Evolutionary conservation across 2,888 invertebrate genomes (phyloP).

Genomic region (Chamaedrilus cognettii): DNA sequence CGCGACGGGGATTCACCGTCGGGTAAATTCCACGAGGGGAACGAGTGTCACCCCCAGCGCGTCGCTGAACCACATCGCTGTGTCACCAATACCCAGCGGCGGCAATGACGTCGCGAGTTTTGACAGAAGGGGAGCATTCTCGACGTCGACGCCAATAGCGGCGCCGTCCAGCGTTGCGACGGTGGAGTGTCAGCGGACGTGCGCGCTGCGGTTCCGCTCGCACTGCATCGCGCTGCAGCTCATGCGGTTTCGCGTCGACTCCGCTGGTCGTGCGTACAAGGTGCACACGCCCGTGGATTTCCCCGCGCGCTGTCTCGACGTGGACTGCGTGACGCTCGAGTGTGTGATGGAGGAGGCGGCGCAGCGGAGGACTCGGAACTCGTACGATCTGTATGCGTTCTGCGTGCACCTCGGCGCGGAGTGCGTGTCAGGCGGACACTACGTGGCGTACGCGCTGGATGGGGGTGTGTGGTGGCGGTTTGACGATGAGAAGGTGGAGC

Average conservation of each 20-base stretch:
- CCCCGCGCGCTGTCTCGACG: background rate
- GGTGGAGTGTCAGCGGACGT: background rate
- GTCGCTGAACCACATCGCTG: background rate
- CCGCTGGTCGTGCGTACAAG: background rate
- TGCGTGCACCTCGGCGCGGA: background rate
- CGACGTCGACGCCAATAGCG: background rate
- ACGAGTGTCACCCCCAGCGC: no score
- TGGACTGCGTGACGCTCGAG: background rate
- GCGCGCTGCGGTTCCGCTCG: background rate
- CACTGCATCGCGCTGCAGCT: constrained; percentile 1
- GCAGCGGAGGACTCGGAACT: background rate
- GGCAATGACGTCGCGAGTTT: background rate
- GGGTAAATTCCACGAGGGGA: no score
- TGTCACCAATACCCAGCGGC: background rate
- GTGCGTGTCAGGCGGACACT: background rate
- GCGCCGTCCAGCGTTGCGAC: background rate
- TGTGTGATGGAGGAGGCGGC: background rate
- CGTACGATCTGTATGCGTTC: background rate
- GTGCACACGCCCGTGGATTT: background rate
- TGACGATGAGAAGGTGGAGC: background rate
- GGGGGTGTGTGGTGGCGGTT: background rate
- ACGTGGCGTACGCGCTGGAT: background rate
- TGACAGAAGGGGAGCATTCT: background rate
- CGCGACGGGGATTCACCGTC: background rate
- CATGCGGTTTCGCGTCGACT: background rate